These are phyloP conservation scores for Dolichomitus sp. DNA, from an alignment of 2,888 invertebrate species.

Conservation along the genomic window DNA sequence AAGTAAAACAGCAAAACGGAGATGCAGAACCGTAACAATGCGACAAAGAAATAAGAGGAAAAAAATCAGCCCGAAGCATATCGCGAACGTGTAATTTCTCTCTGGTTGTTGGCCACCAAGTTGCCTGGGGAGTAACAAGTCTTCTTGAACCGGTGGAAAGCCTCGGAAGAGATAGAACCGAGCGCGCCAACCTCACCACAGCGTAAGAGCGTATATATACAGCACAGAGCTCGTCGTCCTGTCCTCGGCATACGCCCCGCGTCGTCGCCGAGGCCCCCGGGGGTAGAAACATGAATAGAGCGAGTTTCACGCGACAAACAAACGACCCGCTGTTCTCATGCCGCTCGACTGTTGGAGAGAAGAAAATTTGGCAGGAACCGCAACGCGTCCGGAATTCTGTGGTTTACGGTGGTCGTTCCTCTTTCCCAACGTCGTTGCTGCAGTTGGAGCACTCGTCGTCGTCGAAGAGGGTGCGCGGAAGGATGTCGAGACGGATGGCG, in stretches of 20 bases:
- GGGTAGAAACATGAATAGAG: constrained; percentile 27
- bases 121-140: constrained; percentile 61
- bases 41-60: constrained; percentile 10
- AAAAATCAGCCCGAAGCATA: constrained; percentile 21
- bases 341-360: constrained; percentile 43
- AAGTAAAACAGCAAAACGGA: neutral
- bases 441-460: constrained; percentile 38
- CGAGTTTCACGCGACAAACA: constrained; percentile 65
- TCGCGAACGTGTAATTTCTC: constrained; percentile 55
- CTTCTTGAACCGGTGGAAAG: constrained; percentile 61
- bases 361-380: constrained; percentile 66
- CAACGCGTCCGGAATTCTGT: constrained; percentile 47
- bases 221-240: constrained; percentile 12
- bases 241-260: constrained; percentile 55
- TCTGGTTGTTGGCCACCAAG: constrained; percentile 56
- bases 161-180: constrained; percentile 56
- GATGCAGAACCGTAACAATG: constrained; percentile 25
- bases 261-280: constrained; percentile 32
- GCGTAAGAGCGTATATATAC: constrained; percentile 28
- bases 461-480: constrained; percentile 40
- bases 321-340: constrained; percentile 47
- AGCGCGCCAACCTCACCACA: constrained; percentile 13
- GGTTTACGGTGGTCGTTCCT: constrained; percentile 36
- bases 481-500: constrained; percentile 57
- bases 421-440: constrained; percentile 24